phyloP scores from a whole-genome alignment of 2,888 invertebrate genomes.

The Rotaria sp. region DNA sequence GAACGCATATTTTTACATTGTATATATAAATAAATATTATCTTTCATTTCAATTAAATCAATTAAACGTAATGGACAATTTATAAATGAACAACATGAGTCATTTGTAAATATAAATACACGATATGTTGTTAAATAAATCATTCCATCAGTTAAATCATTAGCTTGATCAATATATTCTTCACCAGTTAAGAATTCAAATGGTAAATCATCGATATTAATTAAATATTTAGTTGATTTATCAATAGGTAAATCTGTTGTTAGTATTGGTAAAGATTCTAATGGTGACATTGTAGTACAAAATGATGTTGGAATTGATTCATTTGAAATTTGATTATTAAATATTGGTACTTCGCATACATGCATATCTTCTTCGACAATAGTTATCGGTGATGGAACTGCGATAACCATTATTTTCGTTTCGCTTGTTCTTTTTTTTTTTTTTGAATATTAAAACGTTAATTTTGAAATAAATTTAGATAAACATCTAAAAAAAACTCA shows the following conservation, averaged over 20 bases:
- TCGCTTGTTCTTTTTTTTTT: neutral
- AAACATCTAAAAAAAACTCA: neutral
- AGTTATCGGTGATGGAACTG: neutral
- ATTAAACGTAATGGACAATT: constrained; percentile 37
- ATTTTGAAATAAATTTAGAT: neutral
- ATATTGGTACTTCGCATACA: neutral
- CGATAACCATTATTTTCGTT: neutral
- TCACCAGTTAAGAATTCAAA: neutral
- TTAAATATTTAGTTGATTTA: neutral
- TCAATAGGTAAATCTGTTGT: neutral
- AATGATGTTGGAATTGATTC: neutral
- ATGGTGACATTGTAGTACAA: neutral
- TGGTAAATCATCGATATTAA: neutral
- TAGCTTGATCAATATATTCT: neutral
- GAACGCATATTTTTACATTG: constrained; percentile 34
- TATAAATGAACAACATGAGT: constrained; percentile 32
- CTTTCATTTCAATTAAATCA: constrained; percentile 37
- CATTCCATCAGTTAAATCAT: constrained; percentile 2
- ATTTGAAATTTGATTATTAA: neutral
- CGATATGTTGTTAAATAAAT: constrained; percentile 32
- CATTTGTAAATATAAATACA: constrained; percentile 31
- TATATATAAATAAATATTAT: constrained; percentile 34
- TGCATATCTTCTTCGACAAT: neutral
- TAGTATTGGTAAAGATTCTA: neutral
- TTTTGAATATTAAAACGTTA: too few species aligned